Conservation (phyloP, 2,888 invertebrate species). For the Argyresthia albistria region DNA sequence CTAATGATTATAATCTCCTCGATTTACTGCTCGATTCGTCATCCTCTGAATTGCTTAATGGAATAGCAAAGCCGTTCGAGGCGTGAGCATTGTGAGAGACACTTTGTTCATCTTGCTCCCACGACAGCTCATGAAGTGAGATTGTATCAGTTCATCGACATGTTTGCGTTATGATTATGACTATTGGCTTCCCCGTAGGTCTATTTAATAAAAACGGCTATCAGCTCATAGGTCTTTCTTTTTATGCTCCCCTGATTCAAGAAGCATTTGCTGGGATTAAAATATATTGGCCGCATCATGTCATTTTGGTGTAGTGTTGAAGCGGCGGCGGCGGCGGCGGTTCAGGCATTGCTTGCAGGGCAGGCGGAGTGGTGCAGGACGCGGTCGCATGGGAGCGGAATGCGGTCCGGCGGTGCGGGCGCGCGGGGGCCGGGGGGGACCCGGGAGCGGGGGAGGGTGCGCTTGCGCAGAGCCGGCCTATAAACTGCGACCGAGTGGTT, state of each 20-base stretch:
- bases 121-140: too few relatives aligned
- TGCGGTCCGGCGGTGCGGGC: slow-evolving; percentile 49
- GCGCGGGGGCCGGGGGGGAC: slow-evolving; percentile 18
- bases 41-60: slow-evolving; percentile 67
- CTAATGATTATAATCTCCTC: slow-evolving; percentile 67
- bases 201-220: too few relatives aligned
- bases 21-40: slow-evolving; percentile 65
- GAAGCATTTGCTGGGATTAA: too few relatives aligned
- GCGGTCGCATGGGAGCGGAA: slow-evolving; percentile 70
- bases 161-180: too few relatives aligned
- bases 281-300: too few relatives aligned
- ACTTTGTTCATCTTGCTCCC: too few relatives aligned
- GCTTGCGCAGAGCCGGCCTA: slow-evolving; percentile 41
- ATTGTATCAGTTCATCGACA: too few relatives aligned
- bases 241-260: too few relatives aligned
- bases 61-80: slow-evolving; percentile 38
- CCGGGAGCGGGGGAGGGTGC: slow-evolving; percentile 17
- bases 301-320: too few relatives aligned
- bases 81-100: not conserved
- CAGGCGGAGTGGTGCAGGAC: slow-evolving; percentile 44
- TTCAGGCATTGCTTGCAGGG: not conserved
- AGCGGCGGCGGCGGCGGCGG: too few relatives aligned
- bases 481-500: slow-evolving; percentile 46
- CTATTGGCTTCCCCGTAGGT: too few relatives aligned
- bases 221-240: too few relatives aligned